A percentile compares a stretch with the other conserved stretches of the same genome.
These are phyloP conservation scores for Hiodon tergisus DNA, from an alignment of 2,113 vertebrate species.

Conservation along the genomic window DNA sequence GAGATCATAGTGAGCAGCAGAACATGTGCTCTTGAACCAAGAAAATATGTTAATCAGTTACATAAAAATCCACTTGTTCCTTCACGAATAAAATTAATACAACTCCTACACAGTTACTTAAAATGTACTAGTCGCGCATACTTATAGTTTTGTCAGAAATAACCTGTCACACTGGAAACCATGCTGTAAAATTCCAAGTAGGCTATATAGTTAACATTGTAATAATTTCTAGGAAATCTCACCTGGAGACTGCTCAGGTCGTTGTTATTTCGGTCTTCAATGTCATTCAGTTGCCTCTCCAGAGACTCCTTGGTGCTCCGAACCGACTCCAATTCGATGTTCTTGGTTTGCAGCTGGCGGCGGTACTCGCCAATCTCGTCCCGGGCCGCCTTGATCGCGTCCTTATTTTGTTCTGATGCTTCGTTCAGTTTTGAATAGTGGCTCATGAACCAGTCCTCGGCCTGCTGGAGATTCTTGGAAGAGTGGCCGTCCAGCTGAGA, in stretches of 20 bases:
- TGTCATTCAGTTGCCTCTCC: slow-evolving; percentile 73
- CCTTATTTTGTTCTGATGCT: slow-evolving; percentile 77
- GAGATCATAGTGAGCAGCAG: too few species aligned
- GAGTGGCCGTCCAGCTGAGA: slow-evolving; percentile 80
- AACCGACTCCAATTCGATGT: slow-evolving; percentile 75
- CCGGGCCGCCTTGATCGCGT: slow-evolving; percentile 73
- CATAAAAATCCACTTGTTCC: too few species aligned
- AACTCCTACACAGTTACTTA: too few species aligned
- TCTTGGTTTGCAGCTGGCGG: slow-evolving; percentile 75
- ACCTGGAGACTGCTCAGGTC: slow-evolving; percentile 74
- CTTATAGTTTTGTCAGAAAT: too few species aligned
- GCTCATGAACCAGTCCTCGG: slow-evolving; percentile 75
- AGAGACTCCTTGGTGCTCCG: slow-evolving; percentile 69
- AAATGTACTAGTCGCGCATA: too few species aligned
- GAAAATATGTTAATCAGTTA: too few species aligned
- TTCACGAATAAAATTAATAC: too few species aligned
- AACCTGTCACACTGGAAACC: too few species aligned
- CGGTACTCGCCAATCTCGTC: slow-evolving; percentile 77
- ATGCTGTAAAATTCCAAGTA: too few species aligned
- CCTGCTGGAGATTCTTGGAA: slow-evolving; percentile 74
- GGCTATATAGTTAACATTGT: neutral
- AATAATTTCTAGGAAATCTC: neutral
- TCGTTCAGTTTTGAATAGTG: slow-evolving; percentile 76
- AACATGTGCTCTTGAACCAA: too few species aligned
- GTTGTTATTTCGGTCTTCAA: slow-evolving; percentile 72